Evolutionary conservation across 2,113 vertebrate genomes (phyloP).

Genomic region (Osmerus eperlanus): DNA sequence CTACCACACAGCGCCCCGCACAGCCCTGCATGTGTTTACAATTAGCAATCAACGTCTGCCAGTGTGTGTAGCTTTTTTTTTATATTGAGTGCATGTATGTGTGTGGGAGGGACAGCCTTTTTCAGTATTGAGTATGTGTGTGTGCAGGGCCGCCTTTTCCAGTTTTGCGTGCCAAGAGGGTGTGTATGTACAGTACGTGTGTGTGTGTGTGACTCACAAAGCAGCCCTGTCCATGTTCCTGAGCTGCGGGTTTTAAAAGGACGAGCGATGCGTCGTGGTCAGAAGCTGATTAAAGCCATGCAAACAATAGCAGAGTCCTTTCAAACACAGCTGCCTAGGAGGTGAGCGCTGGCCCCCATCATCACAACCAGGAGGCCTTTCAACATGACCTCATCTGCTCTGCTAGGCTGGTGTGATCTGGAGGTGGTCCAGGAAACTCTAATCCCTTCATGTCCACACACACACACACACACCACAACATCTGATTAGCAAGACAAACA

Average conservation of each 20-base stretch:
- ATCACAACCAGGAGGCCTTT: slow-evolving; percentile 27
- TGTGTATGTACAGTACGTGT: not conserved
- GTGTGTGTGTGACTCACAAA: slow-evolving; percentile 20
- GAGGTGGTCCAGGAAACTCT: not conserved
- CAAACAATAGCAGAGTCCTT: not conserved
- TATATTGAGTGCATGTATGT: no score
- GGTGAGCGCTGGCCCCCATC: slow-evolving; percentile 20
- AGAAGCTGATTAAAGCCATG: slow-evolving; percentile 1
- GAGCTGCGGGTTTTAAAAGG: not conserved
- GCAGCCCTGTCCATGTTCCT: slow-evolving; percentile 16
- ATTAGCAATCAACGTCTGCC: slow-evolving; percentile 29
- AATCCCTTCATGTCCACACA: slow-evolving; percentile 39
- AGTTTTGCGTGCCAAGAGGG: slow-evolving; percentile 46
- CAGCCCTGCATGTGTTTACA: slow-evolving; percentile 33
- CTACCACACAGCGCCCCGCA: not conserved
- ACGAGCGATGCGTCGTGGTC: slow-evolving; percentile 2
- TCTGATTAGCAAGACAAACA: slow-evolving; percentile 38
- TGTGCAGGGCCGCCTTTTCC: slow-evolving; percentile 35
- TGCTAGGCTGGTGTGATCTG: slow-evolving; percentile 28
- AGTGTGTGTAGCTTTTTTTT: slow-evolving; percentile 5
- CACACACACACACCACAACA: slow-evolving; percentile 21
- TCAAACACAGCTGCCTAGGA: slow-evolving; percentile 21
- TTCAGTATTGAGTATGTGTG: no score
- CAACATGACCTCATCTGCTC: slow-evolving; percentile 43
- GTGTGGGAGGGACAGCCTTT: no score